Conservation (phyloP, 2,888 invertebrate genomes). For the Marronus borbonicus region DNA sequence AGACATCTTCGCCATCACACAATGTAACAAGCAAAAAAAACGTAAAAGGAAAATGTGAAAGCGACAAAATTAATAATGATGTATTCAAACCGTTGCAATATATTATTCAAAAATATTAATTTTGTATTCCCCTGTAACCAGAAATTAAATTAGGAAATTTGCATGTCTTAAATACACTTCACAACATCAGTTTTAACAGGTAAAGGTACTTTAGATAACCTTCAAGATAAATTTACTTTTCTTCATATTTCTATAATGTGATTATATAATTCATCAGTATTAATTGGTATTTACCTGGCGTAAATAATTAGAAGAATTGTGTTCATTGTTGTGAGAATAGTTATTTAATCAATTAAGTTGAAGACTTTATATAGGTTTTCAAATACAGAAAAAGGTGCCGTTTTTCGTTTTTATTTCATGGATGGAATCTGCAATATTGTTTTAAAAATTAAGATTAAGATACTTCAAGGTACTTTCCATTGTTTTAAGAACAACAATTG, state of each 20-base stretch:
- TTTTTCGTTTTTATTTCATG: neutral
- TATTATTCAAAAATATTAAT: too few species aligned
- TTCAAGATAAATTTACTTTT: neutral
- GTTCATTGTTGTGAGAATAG: neutral
- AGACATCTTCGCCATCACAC: neutral
- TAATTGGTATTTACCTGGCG: conserved; percentile 7
- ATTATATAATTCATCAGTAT: neutral
- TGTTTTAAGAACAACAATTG: too few species aligned
- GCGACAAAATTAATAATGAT: too few species aligned
- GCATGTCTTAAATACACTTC: too few species aligned
- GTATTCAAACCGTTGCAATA: too few species aligned
- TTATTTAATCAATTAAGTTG: conserved; percentile 24
- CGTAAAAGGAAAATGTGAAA: too few species aligned
- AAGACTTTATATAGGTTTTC: neutral
- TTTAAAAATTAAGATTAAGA: neutral
- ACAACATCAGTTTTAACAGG: too few species aligned
- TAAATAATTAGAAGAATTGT: conserved; percentile 4
- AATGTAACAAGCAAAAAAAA: too few species aligned
- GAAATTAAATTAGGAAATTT: too few species aligned
- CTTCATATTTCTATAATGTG: neutral
- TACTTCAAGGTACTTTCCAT: neutral
- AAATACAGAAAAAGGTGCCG: neutral
- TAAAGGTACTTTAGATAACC: neutral
- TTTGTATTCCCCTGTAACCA: too few species aligned
- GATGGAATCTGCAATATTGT: neutral